phyloP scores from a whole-genome alignment of 2,797 vertebrate genomes.

The Natrix natrix region DNA sequence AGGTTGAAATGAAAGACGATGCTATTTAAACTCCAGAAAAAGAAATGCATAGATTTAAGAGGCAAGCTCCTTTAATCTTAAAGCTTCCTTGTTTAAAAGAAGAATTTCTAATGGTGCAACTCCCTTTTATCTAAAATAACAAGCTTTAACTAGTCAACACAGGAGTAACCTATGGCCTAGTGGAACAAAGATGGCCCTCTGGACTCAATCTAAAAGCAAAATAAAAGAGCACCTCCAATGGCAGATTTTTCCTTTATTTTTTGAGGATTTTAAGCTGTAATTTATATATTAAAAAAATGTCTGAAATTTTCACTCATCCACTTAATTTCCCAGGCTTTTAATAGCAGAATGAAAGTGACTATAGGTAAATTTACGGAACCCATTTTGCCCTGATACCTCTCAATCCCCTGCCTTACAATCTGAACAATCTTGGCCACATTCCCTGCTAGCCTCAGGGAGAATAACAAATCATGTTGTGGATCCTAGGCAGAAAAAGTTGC shows the following conservation, averaged over 20 bases:
- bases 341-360: background rate
- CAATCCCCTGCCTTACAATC: background rate
- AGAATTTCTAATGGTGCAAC: background rate
- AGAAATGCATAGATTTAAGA: background rate
- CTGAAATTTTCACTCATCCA: background rate
- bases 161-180: background rate
- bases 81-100: background rate
- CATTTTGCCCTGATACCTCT: background rate
- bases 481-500: background rate
- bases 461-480: background rate
- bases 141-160: background rate
- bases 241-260: background rate
- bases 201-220: background rate
- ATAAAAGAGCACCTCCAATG: background rate
- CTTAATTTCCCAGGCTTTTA: background rate
- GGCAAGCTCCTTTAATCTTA: background rate
- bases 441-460: background rate
- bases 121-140: background rate
- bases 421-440: background rate
- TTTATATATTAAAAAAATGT: background rate
- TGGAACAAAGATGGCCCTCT: background rate
- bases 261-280: background rate
- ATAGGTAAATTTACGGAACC: background rate
- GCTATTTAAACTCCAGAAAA: background rate
- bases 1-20: background rate